Base-by-base conservation (phyloP, 2,888 invertebrate genomes). In the Drosophila meridionalis region DNA sequence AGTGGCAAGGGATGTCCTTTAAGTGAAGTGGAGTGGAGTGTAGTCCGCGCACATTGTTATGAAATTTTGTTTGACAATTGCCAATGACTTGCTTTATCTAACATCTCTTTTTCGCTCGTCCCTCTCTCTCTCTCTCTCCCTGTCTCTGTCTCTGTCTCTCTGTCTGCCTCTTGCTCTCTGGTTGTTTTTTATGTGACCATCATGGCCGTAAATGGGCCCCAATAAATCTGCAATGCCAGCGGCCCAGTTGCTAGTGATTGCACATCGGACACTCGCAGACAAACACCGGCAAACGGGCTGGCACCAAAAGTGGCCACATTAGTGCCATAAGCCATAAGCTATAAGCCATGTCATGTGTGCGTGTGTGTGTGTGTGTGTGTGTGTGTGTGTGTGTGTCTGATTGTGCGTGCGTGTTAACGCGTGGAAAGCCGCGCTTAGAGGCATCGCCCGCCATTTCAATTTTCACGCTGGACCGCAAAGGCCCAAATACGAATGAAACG, bases 341-440 rank as follows among this genome's bases (percentile, higher is more conserved):
- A 50, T 50, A 40, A 48, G 30, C 79, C 69, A 68, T 59, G 43
- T 45, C 57, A 30, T 42, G 9, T 30, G 47, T 28, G 12, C n/a
- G 12, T 12, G 50, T 26, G 8, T 26, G 42, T 12, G 9, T 45
- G 12, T 36, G 48, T 40, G 1, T 45, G 40, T 26, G 52, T 62
- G 47, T 57, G 42, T 50, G 53, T 57, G 20, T 14, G 52, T 62
- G 50, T 53, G 47, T 61, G 43, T 61, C 42, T 64, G 26, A 52
- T 52, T 65, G 55, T 65, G 58, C 56, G 50, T 53, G 67, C 78
- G 79, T 80, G 88, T 83, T 85, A 83, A 83, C 81, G 84, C 83
- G 88, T 76, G 60, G 83, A 85, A 83, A 87, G 74, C 73, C 52
- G 76, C 77, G 84, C 88, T 87, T 83, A 71, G 88, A 83, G 86